Base-by-base conservation (phyloP, 2,888 invertebrate species). In the Agonopterix heracliana region DNA sequence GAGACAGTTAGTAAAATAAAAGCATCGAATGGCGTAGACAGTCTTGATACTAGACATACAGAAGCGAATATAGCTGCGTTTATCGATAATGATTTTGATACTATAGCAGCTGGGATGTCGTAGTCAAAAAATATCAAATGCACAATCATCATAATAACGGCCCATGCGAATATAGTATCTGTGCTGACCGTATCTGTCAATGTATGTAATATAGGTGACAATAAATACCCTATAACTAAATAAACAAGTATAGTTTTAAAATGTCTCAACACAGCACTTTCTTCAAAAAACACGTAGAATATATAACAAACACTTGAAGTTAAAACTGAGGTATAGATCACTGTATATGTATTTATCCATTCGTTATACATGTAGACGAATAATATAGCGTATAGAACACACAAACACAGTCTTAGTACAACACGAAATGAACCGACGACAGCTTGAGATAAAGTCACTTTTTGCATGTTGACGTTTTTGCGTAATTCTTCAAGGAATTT, bases 171-270 rank as follows among this genome's bases (percentile, higher is more conserved):
- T 68, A 99, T 98, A 0, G 99, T 98, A 71, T 99, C 98, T 0
- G 98, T 98, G 69, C 98, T 98, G 2, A 99, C 96, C 0, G 98
- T 97, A 72, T 97, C 96, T 0, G 99, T 99, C 46, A 99, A 88
- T 0, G 98, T 98, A 74, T 98, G 96, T 35, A 98, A 81, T 12
- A 98, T 91, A 0, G 98, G 99, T 0, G 98, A 97, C 52, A 98
- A 89, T 48, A 97, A 90, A 68, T 95, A 97, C 1, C 97, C 97
- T 70, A 98, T 94, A 0, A 94, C 91, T 1, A 97, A 73, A 66
- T 97, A 97, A 8, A 96, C 93, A 36, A 95, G 68, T 0, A 95
- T 91, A 0, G 95, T 97, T 75, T 95, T 92, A 0, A 94, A 74
- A 71, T 97, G 94, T 60, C 92, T 90, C 0, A 80, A 52, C 3